A percentile compares a stretch with the other conserved stretches of the same genome.
Evolutionary conservation across 2,797 vertebrate genomes (phyloP).

Genomic region (Limnodromus scolopaceus): DNA sequence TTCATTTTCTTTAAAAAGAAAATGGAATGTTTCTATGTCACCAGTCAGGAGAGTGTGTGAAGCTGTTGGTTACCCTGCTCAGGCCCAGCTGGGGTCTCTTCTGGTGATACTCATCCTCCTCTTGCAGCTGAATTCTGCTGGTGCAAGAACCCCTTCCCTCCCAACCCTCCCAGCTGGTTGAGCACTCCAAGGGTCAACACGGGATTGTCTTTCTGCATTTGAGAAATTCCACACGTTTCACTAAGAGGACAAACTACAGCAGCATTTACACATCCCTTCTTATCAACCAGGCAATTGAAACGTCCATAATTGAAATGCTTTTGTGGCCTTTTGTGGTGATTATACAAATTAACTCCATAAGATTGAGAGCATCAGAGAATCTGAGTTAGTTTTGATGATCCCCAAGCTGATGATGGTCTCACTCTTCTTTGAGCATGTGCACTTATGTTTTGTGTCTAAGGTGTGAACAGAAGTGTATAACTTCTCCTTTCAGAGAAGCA

Average conservation of each 20-base stretch:
- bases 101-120: not conserved
- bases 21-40: not conserved
- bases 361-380: not conserved
- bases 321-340: not conserved
- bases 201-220: not conserved
- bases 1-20: not conserved
- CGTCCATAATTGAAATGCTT: accelerated
- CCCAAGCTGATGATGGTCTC: accelerated
- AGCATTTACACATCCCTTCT: not conserved
- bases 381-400: accelerated
- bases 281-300: not conserved
- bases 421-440: accelerated
- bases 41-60: accelerated
- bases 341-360: too few relatives aligned
- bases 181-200: not conserved
- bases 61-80: not conserved
- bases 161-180: accelerated
- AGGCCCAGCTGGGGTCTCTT: not conserved
- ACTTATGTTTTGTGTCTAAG: accelerated
- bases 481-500: not conserved
- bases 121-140: too few relatives aligned
- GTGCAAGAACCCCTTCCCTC: accelerated
- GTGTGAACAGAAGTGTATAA: not conserved
- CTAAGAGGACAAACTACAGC: not conserved
- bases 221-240: not conserved